Base-by-base conservation (phyloP, 2,888 invertebrate species). In the Xestia c-nigrum region DNA sequence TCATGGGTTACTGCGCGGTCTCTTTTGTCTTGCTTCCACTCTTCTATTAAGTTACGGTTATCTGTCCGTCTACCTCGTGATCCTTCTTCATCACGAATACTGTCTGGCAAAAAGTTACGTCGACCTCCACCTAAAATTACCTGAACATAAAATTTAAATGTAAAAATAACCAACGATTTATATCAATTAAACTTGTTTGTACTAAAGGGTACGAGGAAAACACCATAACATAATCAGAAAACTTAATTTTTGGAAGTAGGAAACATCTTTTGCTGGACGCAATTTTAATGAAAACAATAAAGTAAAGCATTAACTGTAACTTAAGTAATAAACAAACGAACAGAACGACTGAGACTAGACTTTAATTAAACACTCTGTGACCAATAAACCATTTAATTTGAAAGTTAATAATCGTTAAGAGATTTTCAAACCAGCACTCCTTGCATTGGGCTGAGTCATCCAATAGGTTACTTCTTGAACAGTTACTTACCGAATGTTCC, bases 111-210 rank as follows among this genome's bases (percentile, higher is more conserved):
- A 85, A 98, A 97, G 78, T 97, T 97, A 12, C 94, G 93, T 46
- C 98, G 95, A 2, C 98, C 98, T 0, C 98, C 98, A 0, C 98
- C 98, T 78, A 98, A 91, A 65, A 98, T 97, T 0, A 98, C 97
- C 97, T 97, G 83, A 85, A 71, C 2, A 66, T 0, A 38, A 84
- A 76, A 46, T 2, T 46, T 38, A 19, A 59, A 31, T 59, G 3
- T 59, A 31, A 31, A 31, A 31, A 59, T 59, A 31, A 31, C 16
- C 3, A 14, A 7, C 9, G 31, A 31, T 31, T 31, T 59, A 31
- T 19, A 31, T 1, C 16, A 59, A 31, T 9, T 7, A 31, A 9
- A 19, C 19, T 59, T n/a, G 5, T n/a, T 55, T n/a, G n/a, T 55
- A 55, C 21, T 52, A 9, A 52, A 52, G 2, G 19, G 19, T 6